Evolutionary conservation across 30 jellyfish, hydroid and myxozoan genomes (phyloP).

Genomic region (Euphysa ruthae): DNA sequence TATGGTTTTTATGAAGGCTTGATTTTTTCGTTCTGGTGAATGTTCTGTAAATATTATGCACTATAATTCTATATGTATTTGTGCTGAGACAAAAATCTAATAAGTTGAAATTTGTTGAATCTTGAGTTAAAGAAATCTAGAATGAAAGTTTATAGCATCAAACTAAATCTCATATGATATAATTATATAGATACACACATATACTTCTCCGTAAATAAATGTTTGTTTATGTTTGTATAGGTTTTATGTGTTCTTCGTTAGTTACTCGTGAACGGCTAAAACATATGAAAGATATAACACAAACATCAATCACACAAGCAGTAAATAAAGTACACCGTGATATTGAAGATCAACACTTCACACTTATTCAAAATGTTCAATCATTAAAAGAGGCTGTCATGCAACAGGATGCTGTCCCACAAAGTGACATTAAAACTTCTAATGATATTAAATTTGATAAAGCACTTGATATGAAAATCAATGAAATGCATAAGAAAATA

Average conservation of each 20-base stretch:
- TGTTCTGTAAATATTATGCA: too few species aligned
- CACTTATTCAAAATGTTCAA: neutral
- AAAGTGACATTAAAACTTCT: neutral
- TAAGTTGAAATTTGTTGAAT: too few species aligned
- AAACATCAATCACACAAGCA: constrained; percentile 15
- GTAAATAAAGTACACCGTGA: neutral
- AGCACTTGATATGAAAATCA: neutral
- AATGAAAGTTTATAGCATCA: too few species aligned
- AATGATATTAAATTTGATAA: neutral
- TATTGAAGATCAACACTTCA: neutral
- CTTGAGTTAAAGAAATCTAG: too few species aligned
- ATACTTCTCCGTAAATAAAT: neutral
- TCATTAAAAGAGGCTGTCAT: neutral
- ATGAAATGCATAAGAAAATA: neutral
- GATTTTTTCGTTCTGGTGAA: too few species aligned
- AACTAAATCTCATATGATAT: too few species aligned
- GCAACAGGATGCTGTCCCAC: neutral
- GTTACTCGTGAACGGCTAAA: constrained; percentile 54
- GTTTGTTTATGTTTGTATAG: constrained; percentile 15
- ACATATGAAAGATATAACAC: constrained; percentile 42
- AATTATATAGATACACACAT: neutral
- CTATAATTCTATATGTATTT: too few species aligned
- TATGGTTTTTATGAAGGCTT: too few species aligned
- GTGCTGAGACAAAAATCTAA: too few species aligned
- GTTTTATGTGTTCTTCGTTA: constrained; percentile 63